Evolutionary conservation across 2,888 invertebrate genomes (phyloP).

Genomic region (Leucania comma): DNA sequence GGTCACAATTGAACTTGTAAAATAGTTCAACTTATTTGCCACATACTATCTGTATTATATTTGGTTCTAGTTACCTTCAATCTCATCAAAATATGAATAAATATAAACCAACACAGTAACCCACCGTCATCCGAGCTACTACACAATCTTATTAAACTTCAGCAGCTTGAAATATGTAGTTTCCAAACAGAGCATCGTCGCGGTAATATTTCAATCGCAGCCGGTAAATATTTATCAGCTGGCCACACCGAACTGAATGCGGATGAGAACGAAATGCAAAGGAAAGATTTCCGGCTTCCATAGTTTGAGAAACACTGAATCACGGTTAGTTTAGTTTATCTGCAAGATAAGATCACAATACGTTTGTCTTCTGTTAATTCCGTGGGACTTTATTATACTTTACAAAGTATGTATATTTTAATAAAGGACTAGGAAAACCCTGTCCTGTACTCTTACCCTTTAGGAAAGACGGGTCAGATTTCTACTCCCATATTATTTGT

Average conservation of each 20-base stretch:
- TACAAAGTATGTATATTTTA: too few species aligned
- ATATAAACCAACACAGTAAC: not conserved
- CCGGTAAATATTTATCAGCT: slow-evolving; percentile 54
- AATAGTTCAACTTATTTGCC: too few species aligned
- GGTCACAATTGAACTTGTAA: too few species aligned
- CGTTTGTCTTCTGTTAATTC: too few species aligned
- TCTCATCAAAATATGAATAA: not conserved
- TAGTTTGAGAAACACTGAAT: not conserved
- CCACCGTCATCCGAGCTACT: not conserved
- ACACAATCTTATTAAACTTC: slow-evolving; percentile 18
- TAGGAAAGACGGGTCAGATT: too few species aligned
- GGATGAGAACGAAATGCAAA: slow-evolving; percentile 27
- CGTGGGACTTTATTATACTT: too few species aligned
- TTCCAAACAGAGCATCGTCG: slow-evolving; percentile 29
- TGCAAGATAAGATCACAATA: not conserved
- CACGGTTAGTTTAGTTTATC: not conserved
- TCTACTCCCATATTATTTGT: too few species aligned
- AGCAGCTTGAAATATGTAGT: not conserved
- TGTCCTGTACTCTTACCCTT: too few species aligned
- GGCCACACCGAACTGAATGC: slow-evolving; percentile 3
- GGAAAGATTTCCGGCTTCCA: slow-evolving; percentile 22
- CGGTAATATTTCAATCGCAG: slow-evolving; percentile 50
- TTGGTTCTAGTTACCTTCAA: not conserved
- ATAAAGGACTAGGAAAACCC: not conserved
- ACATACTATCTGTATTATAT: not conserved